These are phyloP conservation scores for Aurelia coerulea DNA, from an alignment of 30 jellyfish, hydroid and myxozoan species.

Conservation along the genomic window DNA sequence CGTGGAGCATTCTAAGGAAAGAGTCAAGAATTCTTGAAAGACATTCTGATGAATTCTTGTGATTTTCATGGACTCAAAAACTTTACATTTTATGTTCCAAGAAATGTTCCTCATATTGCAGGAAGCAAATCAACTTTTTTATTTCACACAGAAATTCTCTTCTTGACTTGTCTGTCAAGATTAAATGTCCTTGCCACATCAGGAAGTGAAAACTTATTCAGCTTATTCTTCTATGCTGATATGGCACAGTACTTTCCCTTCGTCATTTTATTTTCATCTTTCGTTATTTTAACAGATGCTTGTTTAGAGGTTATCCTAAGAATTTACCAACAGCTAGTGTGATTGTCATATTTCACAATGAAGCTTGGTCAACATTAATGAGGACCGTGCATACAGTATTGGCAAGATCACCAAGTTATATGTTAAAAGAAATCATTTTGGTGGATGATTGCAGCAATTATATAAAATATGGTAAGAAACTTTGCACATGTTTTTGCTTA, in stretches of 20 bases:
- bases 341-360: conserved; percentile 94
- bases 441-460: conserved; percentile 95
- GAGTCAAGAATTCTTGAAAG: too few relatives aligned
- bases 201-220: too few relatives aligned
- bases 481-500: background rate
- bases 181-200: too few relatives aligned
- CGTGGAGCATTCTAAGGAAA: too few relatives aligned
- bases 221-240: too few relatives aligned
- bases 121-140: too few relatives aligned
- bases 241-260: background rate
- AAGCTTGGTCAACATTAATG: conserved; percentile 96
- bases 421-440: conserved; percentile 82
- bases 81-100: too few relatives aligned
- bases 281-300: conserved; percentile 62
- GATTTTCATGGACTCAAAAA: too few relatives aligned
- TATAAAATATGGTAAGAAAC: conserved; percentile 68
- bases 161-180: too few relatives aligned
- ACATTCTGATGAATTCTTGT: too few relatives aligned
- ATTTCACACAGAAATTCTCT: too few relatives aligned
- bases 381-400: conserved; percentile 96
- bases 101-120: too few relatives aligned
- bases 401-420: conserved; percentile 94
- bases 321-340: conserved; percentile 95
- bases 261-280: background rate
- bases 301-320: conserved; percentile 70